Conservation (phyloP, 2,797 vertebrate genomes). For the Adrianichthys oophorus region DNA sequence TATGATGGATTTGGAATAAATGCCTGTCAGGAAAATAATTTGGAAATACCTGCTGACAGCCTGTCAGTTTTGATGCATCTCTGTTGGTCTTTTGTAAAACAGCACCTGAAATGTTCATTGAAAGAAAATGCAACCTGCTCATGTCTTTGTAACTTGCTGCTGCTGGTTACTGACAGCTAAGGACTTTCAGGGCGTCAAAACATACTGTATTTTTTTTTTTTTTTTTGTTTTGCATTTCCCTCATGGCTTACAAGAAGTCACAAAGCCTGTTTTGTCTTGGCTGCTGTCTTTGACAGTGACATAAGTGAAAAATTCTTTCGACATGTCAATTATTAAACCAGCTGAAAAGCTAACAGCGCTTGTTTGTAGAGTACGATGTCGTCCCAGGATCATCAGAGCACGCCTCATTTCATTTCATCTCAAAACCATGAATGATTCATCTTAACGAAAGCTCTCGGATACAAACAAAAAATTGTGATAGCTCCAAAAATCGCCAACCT, state of each 20-base stretch:
- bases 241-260: slow-evolving; percentile 23
- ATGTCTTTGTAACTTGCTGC: slow-evolving; percentile 39
- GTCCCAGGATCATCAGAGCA: slow-evolving; percentile 36
- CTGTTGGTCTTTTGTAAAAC: slow-evolving; percentile 43
- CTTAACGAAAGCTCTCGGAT: slow-evolving; percentile 18
- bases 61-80: slow-evolving; percentile 69
- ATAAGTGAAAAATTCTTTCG: slow-evolving; percentile 27
- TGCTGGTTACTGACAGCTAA: slow-evolving; percentile 55
- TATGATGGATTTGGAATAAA: slow-evolving; percentile 74
- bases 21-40: slow-evolving; percentile 68
- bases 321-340: slow-evolving; percentile 51
- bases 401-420: slow-evolving; percentile 27
- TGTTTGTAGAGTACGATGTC: slow-evolving; percentile 20
- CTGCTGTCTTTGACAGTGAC: slow-evolving; percentile 41
- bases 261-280: not conserved
- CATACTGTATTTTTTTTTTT: slow-evolving; percentile 15
- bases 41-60: slow-evolving; percentile 71
- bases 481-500: slow-evolving; percentile 39
- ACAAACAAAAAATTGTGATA: slow-evolving; percentile 37
- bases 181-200: slow-evolving; percentile 54
- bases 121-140: slow-evolving; percentile 40
- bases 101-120: slow-evolving; percentile 53
- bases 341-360: slow-evolving; percentile 21
- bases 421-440: slow-evolving; percentile 27
- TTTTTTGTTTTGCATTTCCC: slow-evolving; percentile 34